A percentile compares a stretch with the other conserved stretches of the same genome.
Evolutionary conservation across 2,797 vertebrate genomes (phyloP).

Genomic region (Leptodactylus fallax): DNA sequence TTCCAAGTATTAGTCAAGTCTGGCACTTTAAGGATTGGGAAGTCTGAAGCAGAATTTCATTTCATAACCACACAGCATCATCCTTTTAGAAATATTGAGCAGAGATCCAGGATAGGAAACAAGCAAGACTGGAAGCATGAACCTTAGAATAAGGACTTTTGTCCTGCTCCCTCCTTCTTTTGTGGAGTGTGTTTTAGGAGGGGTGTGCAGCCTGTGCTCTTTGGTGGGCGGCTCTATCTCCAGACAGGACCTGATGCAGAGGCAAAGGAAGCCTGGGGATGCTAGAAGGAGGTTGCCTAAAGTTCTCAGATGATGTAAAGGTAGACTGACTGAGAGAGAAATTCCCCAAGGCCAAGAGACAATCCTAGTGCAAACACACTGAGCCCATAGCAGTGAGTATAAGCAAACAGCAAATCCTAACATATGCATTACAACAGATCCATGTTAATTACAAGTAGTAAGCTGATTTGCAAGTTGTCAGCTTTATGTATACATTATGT

Average conservation of each 20-base stretch:
- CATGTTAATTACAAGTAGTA: constrained; percentile 4
- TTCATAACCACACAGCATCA: constrained; percentile 45
- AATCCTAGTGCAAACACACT: constrained; percentile 12
- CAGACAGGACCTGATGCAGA: constrained; percentile 33
- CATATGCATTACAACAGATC: not conserved
- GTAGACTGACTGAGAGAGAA: constrained; percentile 13
- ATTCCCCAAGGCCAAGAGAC: constrained; percentile 11
- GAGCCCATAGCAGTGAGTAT: constrained; percentile 5
- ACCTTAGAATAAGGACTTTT: constrained; percentile 58
- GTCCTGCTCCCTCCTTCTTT: constrained; percentile 49
- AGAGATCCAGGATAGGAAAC: constrained; percentile 52
- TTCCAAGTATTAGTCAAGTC: constrained; percentile 17
- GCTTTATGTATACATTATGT: constrained; percentile 16
- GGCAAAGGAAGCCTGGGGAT: constrained; percentile 28
- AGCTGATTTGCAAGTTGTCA: not conserved
- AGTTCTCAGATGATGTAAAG: constrained; percentile 20
- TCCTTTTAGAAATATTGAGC: constrained; percentile 26
- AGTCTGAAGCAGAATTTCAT: constrained; percentile 56
- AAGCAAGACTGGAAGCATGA: constrained; percentile 51
- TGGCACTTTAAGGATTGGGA: constrained; percentile 16
- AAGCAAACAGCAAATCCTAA: constrained; percentile 17
- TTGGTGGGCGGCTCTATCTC: constrained; percentile 58
- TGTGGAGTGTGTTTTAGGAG: constrained; percentile 52
- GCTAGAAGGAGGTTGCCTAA: constrained; percentile 11
- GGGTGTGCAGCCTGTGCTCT: constrained; percentile 18